Conservation (phyloP, 2,113 vertebrate genomes). For the Cyphomyrus plagiostoma region DNA sequence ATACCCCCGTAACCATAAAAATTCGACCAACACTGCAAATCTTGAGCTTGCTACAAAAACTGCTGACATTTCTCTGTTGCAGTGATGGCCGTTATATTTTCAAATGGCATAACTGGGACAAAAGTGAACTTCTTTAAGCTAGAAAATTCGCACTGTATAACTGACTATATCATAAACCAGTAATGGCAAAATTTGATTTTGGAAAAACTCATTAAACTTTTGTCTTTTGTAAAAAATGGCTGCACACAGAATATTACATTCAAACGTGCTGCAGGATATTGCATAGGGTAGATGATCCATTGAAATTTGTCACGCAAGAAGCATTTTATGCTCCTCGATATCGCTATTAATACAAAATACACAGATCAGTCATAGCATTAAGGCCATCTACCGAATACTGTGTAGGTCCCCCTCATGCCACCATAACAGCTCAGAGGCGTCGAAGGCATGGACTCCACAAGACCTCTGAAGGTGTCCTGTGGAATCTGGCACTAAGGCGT, state of each 20-base stretch:
- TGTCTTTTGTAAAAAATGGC: neutral
- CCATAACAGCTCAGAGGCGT: neutral
- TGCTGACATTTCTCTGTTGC: neutral
- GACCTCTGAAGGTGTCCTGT: neutral
- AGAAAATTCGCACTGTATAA: neutral
- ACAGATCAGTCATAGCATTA: neutral
- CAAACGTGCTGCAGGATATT: neutral
- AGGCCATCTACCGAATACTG: neutral
- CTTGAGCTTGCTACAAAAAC: neutral
- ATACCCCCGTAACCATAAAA: neutral
- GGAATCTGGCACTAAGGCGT: neutral
- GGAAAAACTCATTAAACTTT: neutral
- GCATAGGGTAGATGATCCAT: neutral
- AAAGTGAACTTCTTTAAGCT: neutral
- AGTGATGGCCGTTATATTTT: neutral
- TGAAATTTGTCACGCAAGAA: neutral
- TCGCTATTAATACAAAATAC: neutral
- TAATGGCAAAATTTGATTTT: neutral
- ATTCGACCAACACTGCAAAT: neutral
- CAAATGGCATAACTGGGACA: neutral
- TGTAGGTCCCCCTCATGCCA: neutral
- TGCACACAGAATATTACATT: neutral
- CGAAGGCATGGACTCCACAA: neutral
- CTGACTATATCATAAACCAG: neutral
- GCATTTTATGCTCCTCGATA: neutral